Base-by-base conservation (phyloP, 2,888 invertebrate genomes). In the Athalia rosae region DNA sequence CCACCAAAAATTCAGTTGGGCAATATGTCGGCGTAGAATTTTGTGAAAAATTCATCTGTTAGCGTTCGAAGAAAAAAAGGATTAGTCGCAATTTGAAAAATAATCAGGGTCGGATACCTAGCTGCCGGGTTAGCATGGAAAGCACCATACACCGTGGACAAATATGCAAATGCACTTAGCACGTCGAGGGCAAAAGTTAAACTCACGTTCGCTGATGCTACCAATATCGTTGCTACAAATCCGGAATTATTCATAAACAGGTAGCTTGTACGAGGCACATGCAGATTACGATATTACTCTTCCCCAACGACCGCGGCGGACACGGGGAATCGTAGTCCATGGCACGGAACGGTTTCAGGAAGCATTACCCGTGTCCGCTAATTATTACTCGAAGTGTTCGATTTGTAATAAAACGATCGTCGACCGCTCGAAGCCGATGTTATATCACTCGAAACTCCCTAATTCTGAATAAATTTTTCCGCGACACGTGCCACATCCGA, bases 211-310 rank as follows among this genome's bases (percentile, higher is more conserved):
- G 13, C 58, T 45, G 71, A 71, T 58, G 71, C 43, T 13, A 45
- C 71, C 71, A 56, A 71, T 58, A 71, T 71, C 43, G 56, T 58
- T n/a, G n/a, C n/a, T n/a, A 58, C 71, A 71, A 71, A 71, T 71
- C 71, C 71, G 45, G 71, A 71, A 71, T 71, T 71, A 71, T 71
- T 71, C 71, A 71, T 71, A 71, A 71, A 71, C 71, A 71, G 71
- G 58, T 71, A 71, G 71, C 71, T 58, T 56, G 56, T 7, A 58
- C 71, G 71, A 58, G 71, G 9, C 58, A 71, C 56, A 71, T 71
- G 71, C 71, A 71, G 71, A 71, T 71, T 71, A 71, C 71, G 71
- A 45, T 71, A 71, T 71, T 71, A 45, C 71, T 45, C 58, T 58
- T 13, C 56, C 45, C 58, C 43, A 58, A 71, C 56, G 28, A 58